Conservation (phyloP, 2,797 vertebrate species). For the Galago senegalensis region DNA sequence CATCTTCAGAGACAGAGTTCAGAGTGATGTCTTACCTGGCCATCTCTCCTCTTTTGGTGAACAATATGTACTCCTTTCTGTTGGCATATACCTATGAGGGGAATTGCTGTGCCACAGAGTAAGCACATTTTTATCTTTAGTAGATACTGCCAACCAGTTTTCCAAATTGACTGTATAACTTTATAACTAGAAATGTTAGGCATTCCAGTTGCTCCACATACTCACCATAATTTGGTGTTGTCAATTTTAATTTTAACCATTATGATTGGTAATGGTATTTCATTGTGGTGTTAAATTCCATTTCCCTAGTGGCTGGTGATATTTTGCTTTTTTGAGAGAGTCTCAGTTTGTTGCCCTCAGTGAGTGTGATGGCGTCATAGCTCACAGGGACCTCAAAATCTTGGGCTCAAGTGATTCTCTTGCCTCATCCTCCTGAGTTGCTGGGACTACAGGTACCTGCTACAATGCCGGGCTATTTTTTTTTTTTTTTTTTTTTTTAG, state of each 20-base stretch:
- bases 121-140: neutral
- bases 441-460: too few relatives aligned
- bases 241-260: neutral
- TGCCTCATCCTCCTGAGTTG: too few relatives aligned
- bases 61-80: neutral
- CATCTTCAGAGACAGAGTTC: constrained; percentile 26
- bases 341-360: too few relatives aligned
- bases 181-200: neutral
- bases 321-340: neutral
- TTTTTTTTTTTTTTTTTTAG: too few relatives aligned
- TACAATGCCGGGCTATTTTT: too few relatives aligned
- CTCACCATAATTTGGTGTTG: neutral
- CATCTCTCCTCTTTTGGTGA: neutral
- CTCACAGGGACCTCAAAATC: too few relatives aligned
- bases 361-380: too few relatives aligned
- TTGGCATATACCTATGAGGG: neutral
- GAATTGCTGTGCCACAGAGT: neutral
- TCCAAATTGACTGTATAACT: neutral
- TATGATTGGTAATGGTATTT: neutral
- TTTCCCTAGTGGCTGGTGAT: neutral
- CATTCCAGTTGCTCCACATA: neutral
- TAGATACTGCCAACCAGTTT: neutral
- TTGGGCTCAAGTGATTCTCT: too few relatives aligned
- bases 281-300: neutral
- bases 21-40: neutral